Percentiles rank a stretch among this genome's conserved stretches.
Conservation (phyloP, 2,888 invertebrate genomes). For the Lasioglossum marginatum region DNA sequence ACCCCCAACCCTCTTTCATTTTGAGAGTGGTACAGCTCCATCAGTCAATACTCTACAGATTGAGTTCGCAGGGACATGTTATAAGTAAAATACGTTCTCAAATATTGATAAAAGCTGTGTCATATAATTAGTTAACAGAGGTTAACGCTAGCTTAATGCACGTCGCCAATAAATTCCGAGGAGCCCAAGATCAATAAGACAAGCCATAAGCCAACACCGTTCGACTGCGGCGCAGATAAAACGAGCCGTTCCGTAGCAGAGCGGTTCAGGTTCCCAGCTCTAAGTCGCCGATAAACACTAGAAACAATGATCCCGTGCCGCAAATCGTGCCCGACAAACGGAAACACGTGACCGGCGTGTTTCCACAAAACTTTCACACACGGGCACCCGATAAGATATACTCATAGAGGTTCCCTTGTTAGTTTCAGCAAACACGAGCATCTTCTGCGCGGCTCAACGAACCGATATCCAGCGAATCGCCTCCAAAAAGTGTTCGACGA, state of each 20-base stretch:
- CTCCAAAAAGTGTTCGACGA: background rate
- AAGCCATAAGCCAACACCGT: background rate
- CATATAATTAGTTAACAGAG: no score
- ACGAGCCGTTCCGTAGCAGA: background rate
- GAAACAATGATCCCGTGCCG: background rate
- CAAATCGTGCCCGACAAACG: background rate
- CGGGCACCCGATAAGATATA: background rate
- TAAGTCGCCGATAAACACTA: background rate
- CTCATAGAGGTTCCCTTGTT: conserved; percentile 13
- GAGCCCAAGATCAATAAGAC: background rate
- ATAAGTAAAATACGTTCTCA: no score
- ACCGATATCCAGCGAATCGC: background rate
- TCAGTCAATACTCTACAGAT: background rate
- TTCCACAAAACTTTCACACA: conserved; percentile 7
- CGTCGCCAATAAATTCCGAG: background rate
- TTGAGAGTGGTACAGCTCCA: background rate
- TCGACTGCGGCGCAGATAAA: background rate
- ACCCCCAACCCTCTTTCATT: background rate
- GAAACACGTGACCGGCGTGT: background rate
- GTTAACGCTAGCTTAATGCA: background rate
- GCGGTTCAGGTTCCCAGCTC: background rate
- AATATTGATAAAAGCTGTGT: no score
- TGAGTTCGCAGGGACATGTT: background rate
- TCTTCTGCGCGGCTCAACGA: background rate
- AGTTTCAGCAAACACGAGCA: conserved; percentile 6